Evolutionary conservation across 2,888 invertebrate genomes (phyloP).

Genomic region (Chironomus tentans): DNA sequence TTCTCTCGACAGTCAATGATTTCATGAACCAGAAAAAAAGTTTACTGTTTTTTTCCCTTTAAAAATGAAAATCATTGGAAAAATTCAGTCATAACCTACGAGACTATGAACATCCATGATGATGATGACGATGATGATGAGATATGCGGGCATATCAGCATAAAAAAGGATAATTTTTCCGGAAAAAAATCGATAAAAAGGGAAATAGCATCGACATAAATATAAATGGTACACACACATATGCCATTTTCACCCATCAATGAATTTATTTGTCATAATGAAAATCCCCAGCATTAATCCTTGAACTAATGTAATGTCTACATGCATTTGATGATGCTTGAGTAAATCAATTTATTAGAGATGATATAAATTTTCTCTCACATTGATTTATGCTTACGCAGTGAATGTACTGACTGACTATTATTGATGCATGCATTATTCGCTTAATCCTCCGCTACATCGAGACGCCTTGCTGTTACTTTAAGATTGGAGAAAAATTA

Average conservation of each 20-base stretch:
- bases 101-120: background rate
- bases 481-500: no score
- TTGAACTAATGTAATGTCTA: slow-evolving; percentile 26
- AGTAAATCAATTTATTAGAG: slow-evolving; percentile 23
- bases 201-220: background rate
- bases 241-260: slow-evolving; percentile 13
- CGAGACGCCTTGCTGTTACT: no score
- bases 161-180: no score
- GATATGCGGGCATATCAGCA: background rate
- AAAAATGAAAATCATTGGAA: background rate
- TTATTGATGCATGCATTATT: no score
- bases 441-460: no score
- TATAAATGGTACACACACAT: background rate
- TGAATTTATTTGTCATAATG: slow-evolving; percentile 20
- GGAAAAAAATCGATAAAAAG: slow-evolving; percentile 14
- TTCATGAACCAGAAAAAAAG: background rate
- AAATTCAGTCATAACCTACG: background rate
- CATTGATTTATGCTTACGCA: no score
- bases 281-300: slow-evolving; percentile 22
- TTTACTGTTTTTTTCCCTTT: no score
- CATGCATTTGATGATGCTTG: slow-evolving; percentile 7
- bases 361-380: slow-evolving; percentile 4
- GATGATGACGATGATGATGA: background rate
- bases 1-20: background rate
- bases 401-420: no score